phyloP scores from a whole-genome alignment of 2,888 invertebrate species.

The Mimachlamys varia region DNA sequence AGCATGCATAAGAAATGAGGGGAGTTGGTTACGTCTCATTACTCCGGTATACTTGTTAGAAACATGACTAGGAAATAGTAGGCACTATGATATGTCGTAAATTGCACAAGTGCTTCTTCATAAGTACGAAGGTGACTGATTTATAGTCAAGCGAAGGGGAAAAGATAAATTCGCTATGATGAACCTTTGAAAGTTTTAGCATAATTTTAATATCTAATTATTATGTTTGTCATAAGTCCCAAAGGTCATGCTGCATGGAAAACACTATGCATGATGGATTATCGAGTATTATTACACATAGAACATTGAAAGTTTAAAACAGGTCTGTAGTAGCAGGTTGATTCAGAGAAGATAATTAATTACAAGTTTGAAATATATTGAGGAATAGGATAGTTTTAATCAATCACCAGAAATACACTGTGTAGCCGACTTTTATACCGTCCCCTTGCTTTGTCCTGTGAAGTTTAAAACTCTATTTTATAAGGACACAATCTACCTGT shows the following conservation, averaged over 20 bases:
- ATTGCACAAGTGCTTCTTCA: background rate
- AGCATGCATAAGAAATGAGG: slow-evolving; percentile 10
- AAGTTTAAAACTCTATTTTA: too few species aligned
- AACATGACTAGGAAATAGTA: background rate
- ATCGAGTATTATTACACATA: too few species aligned
- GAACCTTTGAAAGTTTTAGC: background rate
- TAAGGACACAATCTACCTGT: background rate
- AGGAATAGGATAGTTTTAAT: too few species aligned
- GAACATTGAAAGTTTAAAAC: too few species aligned
- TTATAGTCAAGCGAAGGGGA: background rate
- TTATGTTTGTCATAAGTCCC: background rate
- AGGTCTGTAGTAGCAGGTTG: too few species aligned
- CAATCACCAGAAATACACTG: too few species aligned
- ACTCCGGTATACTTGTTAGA: background rate
- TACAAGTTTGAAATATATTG: too few species aligned
- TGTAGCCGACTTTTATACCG: too few species aligned
- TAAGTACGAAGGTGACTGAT: background rate
- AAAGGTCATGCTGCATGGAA: background rate
- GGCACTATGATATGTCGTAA: background rate
- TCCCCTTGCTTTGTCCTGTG: too few species aligned
- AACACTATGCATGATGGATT: background rate
- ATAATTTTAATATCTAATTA: background rate
- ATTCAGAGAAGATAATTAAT: too few species aligned
- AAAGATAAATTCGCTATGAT: background rate
- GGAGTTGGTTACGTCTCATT: background rate